Conservation (phyloP, 2,113 vertebrate genomes). For the Lucifuga dentata region DNA sequence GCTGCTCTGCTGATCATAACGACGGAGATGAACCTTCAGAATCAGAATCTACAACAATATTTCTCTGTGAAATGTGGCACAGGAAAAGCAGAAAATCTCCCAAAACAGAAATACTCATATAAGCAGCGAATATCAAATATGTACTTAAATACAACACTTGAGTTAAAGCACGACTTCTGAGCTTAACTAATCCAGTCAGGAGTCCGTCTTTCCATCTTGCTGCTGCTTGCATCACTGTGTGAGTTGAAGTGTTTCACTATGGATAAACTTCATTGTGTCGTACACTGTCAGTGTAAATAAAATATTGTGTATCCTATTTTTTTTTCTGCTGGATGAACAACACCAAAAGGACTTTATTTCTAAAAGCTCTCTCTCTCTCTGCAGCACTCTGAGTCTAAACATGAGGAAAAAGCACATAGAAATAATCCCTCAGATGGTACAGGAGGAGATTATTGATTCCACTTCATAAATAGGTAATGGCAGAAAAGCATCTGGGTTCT, state of each 20-base stretch:
- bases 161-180: too few relatives aligned
- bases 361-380: conserved; percentile 37
- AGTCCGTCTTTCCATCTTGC: too few relatives aligned
- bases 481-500: conserved; percentile 26
- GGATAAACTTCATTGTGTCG: conserved; percentile 8
- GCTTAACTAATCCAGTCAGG: too few relatives aligned
- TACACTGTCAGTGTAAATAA: conserved; percentile 33
- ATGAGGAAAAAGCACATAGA: conserved; percentile 52
- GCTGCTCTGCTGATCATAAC: too few relatives aligned
- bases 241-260: conserved; percentile 15
- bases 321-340: conserved; percentile 32
- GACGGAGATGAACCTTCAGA: too few relatives aligned
- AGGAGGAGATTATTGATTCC: conserved; percentile 43
- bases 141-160: too few relatives aligned
- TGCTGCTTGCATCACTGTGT: conserved; percentile 9
- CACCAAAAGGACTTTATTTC: conserved; percentile 9
- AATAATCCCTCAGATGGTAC: conserved; percentile 52
- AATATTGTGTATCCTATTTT: conserved; percentile 26
- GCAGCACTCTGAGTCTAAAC: conserved; percentile 37
- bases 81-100: too few relatives aligned
- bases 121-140: too few relatives aligned
- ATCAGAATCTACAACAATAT: too few relatives aligned
- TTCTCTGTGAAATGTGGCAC: too few relatives aligned
- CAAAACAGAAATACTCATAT: too few relatives aligned
- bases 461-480: conserved; percentile 63